Conservation (phyloP, 2,113 vertebrate genomes). For the Rana temporaria region DNA sequence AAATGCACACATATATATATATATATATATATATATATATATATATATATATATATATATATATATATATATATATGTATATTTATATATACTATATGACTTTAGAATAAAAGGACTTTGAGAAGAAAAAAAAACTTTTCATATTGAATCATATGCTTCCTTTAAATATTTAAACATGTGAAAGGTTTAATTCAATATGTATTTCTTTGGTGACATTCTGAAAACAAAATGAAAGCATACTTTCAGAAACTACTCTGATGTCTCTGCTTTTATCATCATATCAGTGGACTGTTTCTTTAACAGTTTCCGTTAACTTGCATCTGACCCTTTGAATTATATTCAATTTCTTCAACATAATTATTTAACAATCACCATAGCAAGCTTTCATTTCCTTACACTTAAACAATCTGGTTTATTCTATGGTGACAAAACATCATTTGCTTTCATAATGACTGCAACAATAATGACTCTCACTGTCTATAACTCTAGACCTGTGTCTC, state of each 20-base stretch:
- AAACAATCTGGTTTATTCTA: conserved; percentile 40
- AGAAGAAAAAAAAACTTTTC: no score
- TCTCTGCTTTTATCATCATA: neutral
- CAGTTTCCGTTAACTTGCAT: conserved; percentile 38
- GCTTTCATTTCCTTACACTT: conserved; percentile 44
- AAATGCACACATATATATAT: no score
- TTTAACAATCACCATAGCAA: conserved; percentile 24
- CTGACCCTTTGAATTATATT: conserved; percentile 32
- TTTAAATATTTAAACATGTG: no score
- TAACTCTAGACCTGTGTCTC: conserved; percentile 41
- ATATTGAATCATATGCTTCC: no score
- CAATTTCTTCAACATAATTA: conserved; percentile 32
- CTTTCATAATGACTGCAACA: conserved; percentile 29
- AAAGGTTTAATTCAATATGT: no score
- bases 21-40: no score
- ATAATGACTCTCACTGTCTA: conserved; percentile 33
- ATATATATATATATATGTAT: no score
- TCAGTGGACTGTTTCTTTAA: neutral
- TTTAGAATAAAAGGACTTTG: no score
- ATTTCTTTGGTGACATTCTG: no score
- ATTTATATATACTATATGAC: no score
- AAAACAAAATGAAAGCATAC: neutral
- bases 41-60: no score
- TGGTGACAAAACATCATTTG: conserved; percentile 24
- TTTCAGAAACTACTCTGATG: neutral